Percentiles rank a stretch among this genome's conserved stretches.
Evolutionary conservation across 2,888 invertebrate genomes (phyloP).

Genomic region (Matsumyia berberina): DNA sequence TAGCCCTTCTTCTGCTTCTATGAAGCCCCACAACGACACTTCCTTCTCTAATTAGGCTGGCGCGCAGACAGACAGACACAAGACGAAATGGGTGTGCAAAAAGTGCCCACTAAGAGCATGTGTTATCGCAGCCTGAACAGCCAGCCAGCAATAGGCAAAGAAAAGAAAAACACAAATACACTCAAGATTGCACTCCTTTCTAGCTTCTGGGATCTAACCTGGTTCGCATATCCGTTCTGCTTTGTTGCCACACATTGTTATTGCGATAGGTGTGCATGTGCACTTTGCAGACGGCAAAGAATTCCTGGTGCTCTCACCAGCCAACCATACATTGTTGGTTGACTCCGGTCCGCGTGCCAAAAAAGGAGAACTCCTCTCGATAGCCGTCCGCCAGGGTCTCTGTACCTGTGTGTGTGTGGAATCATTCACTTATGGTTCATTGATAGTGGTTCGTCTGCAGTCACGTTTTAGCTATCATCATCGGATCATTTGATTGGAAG

Average conservation of each 20-base stretch:
- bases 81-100: constrained; percentile 21
- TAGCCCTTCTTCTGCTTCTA: constrained; percentile 12
- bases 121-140: constrained; percentile 22
- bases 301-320: constrained; percentile 19
- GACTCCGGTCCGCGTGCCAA: constrained; percentile 27
- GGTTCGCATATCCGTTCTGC: constrained; percentile 64
- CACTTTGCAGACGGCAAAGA: constrained; percentile 3
- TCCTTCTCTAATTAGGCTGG: constrained; percentile 55
- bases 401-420: constrained; percentile 10
- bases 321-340: constrained; percentile 13
- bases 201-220: constrained; percentile 35
- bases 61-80: constrained; percentile 32
- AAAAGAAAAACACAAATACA: constrained; percentile 14
- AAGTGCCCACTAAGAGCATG: constrained; percentile 27
- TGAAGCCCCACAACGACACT: constrained; percentile 64
- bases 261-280: constrained; percentile 4
- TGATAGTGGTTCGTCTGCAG: constrained; percentile 61
- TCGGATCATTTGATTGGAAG: constrained; percentile 70
- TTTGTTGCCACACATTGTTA: constrained; percentile 39
- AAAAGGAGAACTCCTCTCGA: constrained; percentile 25
- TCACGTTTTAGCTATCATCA: constrained; percentile 71
- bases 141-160: neutral
- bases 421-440: constrained; percentile 71
- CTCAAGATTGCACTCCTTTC: constrained; percentile 36
- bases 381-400: neutral